phyloP scores from a whole-genome alignment of 2,888 invertebrate genomes.

The Argynnis bischoffii region DNA sequence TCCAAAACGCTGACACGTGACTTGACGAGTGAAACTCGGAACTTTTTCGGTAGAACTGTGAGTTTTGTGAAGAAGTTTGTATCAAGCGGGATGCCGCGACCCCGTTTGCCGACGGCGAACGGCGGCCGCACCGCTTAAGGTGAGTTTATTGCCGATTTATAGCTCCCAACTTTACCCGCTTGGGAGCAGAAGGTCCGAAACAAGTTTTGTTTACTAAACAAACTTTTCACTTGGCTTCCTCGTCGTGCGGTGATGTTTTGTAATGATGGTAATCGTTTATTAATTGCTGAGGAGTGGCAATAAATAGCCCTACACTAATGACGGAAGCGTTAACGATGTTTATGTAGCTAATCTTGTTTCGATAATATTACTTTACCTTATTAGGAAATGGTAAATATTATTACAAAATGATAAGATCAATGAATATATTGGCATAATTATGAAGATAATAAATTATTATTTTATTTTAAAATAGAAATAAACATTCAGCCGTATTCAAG shows the following conservation, averaged over 20 bases:
- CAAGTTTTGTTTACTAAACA: conserved; percentile 64
- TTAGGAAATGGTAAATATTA: background rate
- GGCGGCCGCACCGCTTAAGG: conserved; percentile 76
- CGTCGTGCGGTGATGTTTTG: conserved; percentile 33
- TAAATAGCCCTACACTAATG: conserved; percentile 45
- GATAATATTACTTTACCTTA: conserved; percentile 12
- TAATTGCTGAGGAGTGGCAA: conserved; percentile 35
- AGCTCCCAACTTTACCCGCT: conserved; percentile 63
- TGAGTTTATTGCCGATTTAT: conserved; percentile 81
- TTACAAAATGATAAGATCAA: background rate
- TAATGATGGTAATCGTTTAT: conserved; percentile 28
- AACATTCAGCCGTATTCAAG: too few species aligned
- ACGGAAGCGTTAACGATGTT: conserved; percentile 10
- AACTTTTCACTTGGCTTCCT: conserved; percentile 60
- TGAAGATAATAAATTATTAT: background rate
- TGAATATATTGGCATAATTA: conserved; percentile 7
- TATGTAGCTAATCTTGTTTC: conserved; percentile 8
- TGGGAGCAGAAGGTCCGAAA: conserved; percentile 59
- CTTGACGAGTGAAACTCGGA: conserved; percentile 73
- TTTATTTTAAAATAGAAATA: too few species aligned
- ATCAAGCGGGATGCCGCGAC: conserved; percentile 73
- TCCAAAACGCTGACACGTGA: conserved; percentile 79
- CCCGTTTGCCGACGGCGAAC: conserved; percentile 74
- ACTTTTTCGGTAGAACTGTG: conserved; percentile 68
- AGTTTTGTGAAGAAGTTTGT: conserved; percentile 76